Conservation (phyloP, 2,113 vertebrate species). For the Grus americana region DNA sequence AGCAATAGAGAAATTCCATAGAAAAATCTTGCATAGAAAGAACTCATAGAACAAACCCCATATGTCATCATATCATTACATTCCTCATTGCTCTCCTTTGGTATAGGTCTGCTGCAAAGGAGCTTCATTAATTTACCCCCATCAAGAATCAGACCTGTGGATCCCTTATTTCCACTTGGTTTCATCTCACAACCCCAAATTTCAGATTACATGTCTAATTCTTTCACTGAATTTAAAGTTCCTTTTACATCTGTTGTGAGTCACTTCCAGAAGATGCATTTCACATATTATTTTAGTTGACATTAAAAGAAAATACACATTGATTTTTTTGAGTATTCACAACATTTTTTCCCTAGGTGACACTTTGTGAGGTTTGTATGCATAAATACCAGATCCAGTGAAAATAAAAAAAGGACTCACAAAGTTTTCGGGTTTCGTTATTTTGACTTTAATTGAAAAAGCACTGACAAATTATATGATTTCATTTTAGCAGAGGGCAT, state of each 20-base stretch:
- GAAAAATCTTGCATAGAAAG: background rate
- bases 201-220: background rate
- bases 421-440: background rate
- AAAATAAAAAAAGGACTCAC: background rate
- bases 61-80: background rate
- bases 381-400: background rate
- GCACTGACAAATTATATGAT: background rate
- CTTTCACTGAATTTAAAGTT: background rate
- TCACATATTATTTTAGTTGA: background rate
- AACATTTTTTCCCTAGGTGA: background rate
- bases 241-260: background rate
- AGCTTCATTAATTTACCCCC: background rate
- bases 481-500: background rate
- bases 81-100: background rate
- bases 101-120: background rate
- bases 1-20: background rate
- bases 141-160: background rate
- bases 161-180: background rate
- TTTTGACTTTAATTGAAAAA: background rate
- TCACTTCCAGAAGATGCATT: background rate
- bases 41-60: background rate
- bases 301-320: background rate
- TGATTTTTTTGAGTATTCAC: conserved; percentile 5
- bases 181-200: background rate
- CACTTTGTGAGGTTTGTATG: background rate